Evolutionary conservation across 2,797 vertebrate genomes (phyloP).

Genomic region (Coluber constrictor): DNA sequence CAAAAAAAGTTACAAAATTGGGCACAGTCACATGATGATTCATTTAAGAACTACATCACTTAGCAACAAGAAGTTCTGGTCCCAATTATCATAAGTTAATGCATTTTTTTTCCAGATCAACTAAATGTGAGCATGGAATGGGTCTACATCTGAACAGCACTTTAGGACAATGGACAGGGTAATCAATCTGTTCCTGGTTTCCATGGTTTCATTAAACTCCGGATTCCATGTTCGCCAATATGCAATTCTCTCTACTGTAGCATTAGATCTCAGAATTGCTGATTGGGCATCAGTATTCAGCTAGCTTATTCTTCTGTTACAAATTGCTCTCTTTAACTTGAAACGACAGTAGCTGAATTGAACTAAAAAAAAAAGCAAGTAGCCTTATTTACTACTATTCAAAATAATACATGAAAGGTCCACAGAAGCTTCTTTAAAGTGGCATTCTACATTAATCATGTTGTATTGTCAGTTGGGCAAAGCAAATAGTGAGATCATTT

Average conservation of each 20-base stretch:
- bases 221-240: not conserved
- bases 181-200: not conserved
- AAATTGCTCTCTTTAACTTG: conserved; percentile 12
- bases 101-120: not conserved
- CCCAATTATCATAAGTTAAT: not conserved
- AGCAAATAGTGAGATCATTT: conserved; percentile 26
- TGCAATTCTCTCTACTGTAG: not conserved
- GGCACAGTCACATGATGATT: not conserved
- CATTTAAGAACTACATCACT: not conserved
- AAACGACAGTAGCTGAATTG: conserved; percentile 14
- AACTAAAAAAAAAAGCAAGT: conserved; percentile 13
- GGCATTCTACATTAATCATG: not conserved
- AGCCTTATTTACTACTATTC: not conserved
- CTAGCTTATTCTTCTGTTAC: not conserved
- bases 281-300: not conserved
- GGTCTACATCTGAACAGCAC: not conserved
- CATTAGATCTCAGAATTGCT: not conserved
- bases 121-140: not conserved
- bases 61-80: not conserved
- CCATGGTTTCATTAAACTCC: not conserved
- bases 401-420: conserved; percentile 27
- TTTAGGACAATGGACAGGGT: not conserved
- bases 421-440: conserved; percentile 9
- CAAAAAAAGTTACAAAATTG: not conserved
- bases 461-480: conserved; percentile 28